Evolutionary conservation across 1,140 invertebrate genomes (phyloP), one percentile per base, ranked within the genome.

Genomic region (Pogonus chalceus): DNA sequence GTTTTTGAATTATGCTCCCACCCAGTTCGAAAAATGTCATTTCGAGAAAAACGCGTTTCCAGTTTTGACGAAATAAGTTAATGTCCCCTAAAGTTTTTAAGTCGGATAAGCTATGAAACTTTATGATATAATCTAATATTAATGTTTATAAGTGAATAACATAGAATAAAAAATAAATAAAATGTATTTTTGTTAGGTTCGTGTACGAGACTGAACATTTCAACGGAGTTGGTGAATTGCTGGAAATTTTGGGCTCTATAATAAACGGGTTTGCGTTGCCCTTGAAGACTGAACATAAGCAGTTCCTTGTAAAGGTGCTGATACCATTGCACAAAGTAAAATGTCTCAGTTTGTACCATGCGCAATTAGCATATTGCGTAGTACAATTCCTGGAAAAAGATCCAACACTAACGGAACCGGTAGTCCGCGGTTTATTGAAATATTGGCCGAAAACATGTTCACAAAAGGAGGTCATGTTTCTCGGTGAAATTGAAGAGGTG

Each of bases 141-240:
- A n/a, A n/a, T 47, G 18, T 58, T 12, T n/a, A n/a, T n/a, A n/a
- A n/a, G n/a, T n/a, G n/a, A n/a, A n/a, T n/a, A n/a, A n/a, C n/a
- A n/a, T n/a, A 1, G 49, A 46, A 35, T 48, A 35, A 1, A 14
- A 16, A 24, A 43, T 52, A 53, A 39, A 10, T 35, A 57, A 60
- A 48, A 50, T 58, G 55, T 58, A 54, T 63, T 46, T 56, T 73
- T 71, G 76, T 73, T 68, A 88, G 93, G 80, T 99, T 99, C 80
- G 94, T 99, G 62, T 99, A 99, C 77, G 96, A 99, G 81, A 99
- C 96, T 60, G 96, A 99, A 79, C 94, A 96, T 73, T 98, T 98
- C 73, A 99, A 99, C 76, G 96, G 96, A 59, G 92, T 99, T 58
- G 95, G 92, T 57, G 96, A 99, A 76, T 79, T 99, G 65, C 79